Evolutionary conservation across 2,797 vertebrate genomes (phyloP).

Genomic region (Cichlasoma orientale): DNA sequence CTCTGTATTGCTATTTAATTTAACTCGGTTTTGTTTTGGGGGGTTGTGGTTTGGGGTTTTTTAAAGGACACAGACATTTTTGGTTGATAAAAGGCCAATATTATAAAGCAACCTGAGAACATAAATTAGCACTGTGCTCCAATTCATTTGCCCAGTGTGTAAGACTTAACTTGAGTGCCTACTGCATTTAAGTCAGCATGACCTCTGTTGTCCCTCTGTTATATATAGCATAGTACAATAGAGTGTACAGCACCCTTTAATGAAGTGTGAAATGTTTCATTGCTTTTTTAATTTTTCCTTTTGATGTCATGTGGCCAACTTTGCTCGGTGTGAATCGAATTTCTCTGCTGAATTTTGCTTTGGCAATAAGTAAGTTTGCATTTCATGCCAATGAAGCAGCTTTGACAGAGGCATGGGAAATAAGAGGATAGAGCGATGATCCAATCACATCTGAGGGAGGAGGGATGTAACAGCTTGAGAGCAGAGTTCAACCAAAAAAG

Average conservation of each 20-base stretch:
- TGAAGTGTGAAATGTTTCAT: not conserved
- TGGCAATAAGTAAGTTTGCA: slow-evolving; percentile 35
- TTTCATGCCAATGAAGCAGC: slow-evolving; percentile 59
- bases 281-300: not conserved
- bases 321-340: slow-evolving; percentile 9
- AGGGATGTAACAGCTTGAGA: slow-evolving; percentile 57
- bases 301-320: not conserved
- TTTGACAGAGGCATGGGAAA: slow-evolving; percentile 50
- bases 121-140: no score
- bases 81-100: not conserved
- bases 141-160: no score
- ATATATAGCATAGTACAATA: not conserved
- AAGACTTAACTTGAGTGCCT: no score
- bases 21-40: not conserved
- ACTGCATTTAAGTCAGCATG: no score
- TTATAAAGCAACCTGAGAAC: no score
- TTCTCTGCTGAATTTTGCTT: slow-evolving; percentile 31
- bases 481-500: slow-evolving; percentile 48
- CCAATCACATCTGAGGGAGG: slow-evolving; percentile 57
- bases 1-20: not conserved
- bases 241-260: not conserved
- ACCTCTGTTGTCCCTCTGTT: no score
- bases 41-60: no score
- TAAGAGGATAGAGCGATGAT: slow-evolving; percentile 69
- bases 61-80: not conserved